Percentiles rank a stretch among this genome's conserved stretches.
These are phyloP conservation scores for Edolisoma coerulescens DNA, from an alignment of 2,113 vertebrate genomes.

Conservation along the genomic window DNA sequence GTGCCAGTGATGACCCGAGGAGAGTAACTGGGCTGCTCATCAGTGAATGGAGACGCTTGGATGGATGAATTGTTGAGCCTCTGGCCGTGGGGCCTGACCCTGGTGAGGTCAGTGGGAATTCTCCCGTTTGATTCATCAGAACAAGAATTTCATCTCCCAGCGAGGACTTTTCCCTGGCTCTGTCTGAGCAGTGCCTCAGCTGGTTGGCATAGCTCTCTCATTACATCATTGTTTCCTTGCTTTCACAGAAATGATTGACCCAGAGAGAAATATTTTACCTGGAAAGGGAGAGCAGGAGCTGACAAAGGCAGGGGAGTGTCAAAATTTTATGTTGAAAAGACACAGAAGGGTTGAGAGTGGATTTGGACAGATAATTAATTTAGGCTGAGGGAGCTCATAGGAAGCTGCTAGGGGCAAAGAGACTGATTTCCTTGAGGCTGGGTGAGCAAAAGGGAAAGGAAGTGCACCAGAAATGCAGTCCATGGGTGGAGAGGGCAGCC, in stretches of 20 bases:
- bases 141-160: background rate
- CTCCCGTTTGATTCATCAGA: background rate
- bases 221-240: conserved; percentile 34
- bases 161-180: conserved; percentile 27
- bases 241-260: background rate
- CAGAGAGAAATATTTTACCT: conserved; percentile 23
- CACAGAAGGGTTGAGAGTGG: background rate
- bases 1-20: background rate
- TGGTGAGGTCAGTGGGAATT: background rate
- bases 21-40: background rate
- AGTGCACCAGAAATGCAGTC: background rate
- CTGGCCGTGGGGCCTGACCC: background rate
- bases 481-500: background rate
- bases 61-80: background rate
- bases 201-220: background rate
- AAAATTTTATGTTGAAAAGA: background rate
- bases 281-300: background rate
- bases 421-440: background rate
- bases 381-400: background rate
- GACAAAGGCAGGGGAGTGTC: background rate
- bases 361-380: background rate
- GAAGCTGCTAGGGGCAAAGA: background rate
- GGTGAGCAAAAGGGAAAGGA: background rate
- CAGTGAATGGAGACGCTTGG: accelerated
- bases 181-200: background rate